Evolutionary conservation across 2,113 vertebrate genomes (phyloP).

Genomic region (Pimephales promelas): DNA sequence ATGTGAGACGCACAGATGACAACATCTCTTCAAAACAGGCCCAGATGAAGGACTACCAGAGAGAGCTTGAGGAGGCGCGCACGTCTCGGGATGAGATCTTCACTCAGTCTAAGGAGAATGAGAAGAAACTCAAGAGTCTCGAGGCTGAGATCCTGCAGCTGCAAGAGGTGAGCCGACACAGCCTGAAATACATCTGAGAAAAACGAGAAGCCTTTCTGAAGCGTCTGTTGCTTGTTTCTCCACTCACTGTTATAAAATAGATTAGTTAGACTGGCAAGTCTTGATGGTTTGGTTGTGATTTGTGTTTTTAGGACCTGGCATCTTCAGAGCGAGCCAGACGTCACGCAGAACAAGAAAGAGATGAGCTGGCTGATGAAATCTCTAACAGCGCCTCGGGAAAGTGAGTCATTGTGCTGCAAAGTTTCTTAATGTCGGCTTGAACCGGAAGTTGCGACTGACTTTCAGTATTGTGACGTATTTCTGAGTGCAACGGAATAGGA

Average conservation of each 20-base stretch:
- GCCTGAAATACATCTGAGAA: not conserved
- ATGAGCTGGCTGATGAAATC: slow-evolving; percentile 97
- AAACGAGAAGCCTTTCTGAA: too few relatives aligned
- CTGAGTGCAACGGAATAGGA: not conserved
- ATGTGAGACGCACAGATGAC: not conserved
- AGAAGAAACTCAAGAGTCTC: slow-evolving; percentile 93
- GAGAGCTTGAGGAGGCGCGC: slow-evolving; percentile 94
- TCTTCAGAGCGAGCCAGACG: slow-evolving; percentile 91
- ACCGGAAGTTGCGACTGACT: too few relatives aligned
- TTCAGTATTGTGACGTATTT: not conserved
- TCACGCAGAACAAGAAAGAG: slow-evolving; percentile 93
- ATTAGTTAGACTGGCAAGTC: not conserved
- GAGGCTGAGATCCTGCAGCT: slow-evolving; percentile 96
- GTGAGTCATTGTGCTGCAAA: slow-evolving; percentile 75
- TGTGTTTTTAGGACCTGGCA: slow-evolving; percentile 80
- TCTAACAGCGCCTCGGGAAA: slow-evolving; percentile 94
- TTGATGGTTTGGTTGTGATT: slow-evolving; percentile 40
- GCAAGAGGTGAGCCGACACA: slow-evolving; percentile 82
- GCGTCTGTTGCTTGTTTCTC: not conserved
- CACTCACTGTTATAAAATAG: not conserved
- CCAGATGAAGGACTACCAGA: slow-evolving; percentile 97
- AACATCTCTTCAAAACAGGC: slow-evolving; percentile 71
- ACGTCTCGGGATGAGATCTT: slow-evolving; percentile 96
- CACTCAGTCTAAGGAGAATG: slow-evolving; percentile 94
- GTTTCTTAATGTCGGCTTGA: not conserved